Base-by-base conservation (phyloP, 2,113 vertebrate species). In the Ellobius talpinus region DNA sequence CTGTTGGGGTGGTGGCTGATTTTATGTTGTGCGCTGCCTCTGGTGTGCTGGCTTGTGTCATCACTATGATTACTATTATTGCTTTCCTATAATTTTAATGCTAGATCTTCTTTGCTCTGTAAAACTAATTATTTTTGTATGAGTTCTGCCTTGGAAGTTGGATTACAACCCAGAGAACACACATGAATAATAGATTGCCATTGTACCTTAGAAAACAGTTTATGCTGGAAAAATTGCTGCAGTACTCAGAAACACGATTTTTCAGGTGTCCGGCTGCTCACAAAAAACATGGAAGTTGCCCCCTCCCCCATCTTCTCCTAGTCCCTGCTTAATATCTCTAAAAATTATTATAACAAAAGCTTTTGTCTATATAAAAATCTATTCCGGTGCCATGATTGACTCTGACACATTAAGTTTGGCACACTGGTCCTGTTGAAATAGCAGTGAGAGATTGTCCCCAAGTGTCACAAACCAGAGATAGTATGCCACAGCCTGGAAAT, bases 101-200 rank as follows among this genome's bases (percentile, higher is more conserved):
- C 10, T 93, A 63, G 17, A 33, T 97, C 39, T 87, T 96, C 47
- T n/a, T 97, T 94, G 73, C 68, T 96, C 55, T 93, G 68, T 70
- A 94, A 96, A 95, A 81, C 63, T 78, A 91, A 97, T 96, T 92
- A 94, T 77, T 95, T 97, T 97, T 94, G 93, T 95, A 78, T 17
- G 68, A 82, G 5, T 90, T 97, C 76, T 94, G 72, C 63, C 72
- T 95, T 55, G 33, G 47, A 96, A 94, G 52, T 94, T 97, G 78
- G 17, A 77, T 95, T 95, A 84, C 42, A 95, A 55, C 10, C 39
- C 3, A 6, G 29, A 94, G 70, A 96, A 94, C n/a, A 84, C 33
- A 81, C 33, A 84, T 65, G 70, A 92, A 87, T 94, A 73, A 94
- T 84, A 58, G 50, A 89, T 65, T 82, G 11, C 19, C 61, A 1